phyloP scores from a whole-genome alignment of 2,888 invertebrate genomes.

The Parnassius orleans region DNA sequence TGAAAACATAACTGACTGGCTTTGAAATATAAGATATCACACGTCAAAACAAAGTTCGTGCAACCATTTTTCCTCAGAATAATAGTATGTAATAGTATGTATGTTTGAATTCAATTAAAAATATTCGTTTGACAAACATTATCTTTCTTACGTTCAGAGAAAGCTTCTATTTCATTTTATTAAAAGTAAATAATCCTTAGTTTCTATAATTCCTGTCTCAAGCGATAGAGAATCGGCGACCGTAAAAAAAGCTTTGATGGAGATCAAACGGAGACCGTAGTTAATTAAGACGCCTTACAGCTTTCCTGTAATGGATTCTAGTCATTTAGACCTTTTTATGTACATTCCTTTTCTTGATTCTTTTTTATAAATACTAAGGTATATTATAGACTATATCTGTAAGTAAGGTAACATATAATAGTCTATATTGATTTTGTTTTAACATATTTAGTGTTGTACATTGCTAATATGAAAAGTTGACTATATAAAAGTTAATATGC shows the following conservation, averaged over 20 bases:
- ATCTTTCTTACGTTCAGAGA: conserved; percentile 23
- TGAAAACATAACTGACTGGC: too few relatives aligned
- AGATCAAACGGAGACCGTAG: conserved; percentile 23
- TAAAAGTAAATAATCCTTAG: conserved; percentile 3
- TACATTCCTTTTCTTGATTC: background rate
- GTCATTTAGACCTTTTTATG: conserved; percentile 13
- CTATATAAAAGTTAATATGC: too few relatives aligned
- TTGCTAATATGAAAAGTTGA: background rate
- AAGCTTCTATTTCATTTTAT: conserved; percentile 36
- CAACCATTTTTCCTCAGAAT: too few relatives aligned
- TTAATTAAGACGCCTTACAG: conserved; percentile 22
- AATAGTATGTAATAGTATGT: too few relatives aligned
- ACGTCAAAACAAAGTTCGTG: too few relatives aligned
- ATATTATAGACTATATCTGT: too few relatives aligned
- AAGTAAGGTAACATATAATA: too few relatives aligned
- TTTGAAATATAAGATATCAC: too few relatives aligned
- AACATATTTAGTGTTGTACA: background rate
- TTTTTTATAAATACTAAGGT: background rate
- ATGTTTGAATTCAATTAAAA: too few relatives aligned
- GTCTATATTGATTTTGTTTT: too few relatives aligned
- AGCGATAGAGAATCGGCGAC: conserved; percentile 14
- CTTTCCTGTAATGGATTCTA: conserved; percentile 12
- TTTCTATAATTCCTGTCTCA: conserved; percentile 10
- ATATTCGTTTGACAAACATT: too few relatives aligned
- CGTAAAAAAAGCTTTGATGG: conserved; percentile 25